Base-by-base conservation (phyloP, 1,140 invertebrate genomes). In the Atta texana region DNA sequence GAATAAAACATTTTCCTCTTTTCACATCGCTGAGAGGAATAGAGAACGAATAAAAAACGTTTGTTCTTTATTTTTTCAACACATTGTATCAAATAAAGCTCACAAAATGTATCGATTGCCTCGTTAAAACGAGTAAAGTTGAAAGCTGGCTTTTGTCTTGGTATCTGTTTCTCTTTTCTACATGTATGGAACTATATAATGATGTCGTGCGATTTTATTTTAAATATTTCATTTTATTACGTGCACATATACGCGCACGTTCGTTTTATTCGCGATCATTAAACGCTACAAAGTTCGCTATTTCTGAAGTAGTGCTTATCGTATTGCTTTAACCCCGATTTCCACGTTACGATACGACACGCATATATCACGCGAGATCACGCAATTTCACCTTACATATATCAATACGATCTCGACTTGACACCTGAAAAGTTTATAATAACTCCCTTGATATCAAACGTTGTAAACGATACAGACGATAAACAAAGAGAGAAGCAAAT, bases 291-390 rank as follows among this genome's bases (percentile, higher is more conserved):
- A 57, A 72, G 66, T 71, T 14, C 44, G 21, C 21, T 81, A 72
- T 72, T 81, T 81, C 21, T 57, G 51, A 71, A 39, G 51, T 16
- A n/a, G 34, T 55, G 66, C 78, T 81, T 69, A 81, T 69, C 64
- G 49, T 71, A 81, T 24, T 34, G 31, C 34, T 81, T 72, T 71
- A 81, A 81, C 78, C 78, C 0, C 66, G 51, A 81, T 81, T 81
- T 57, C 51, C 66, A 57, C 21, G 34, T 24, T 72, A n/a, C 10
- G 64, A 81, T 81, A 72, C 31, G 64, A 81, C 49, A 81, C 66
- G 66, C 78, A 81, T 34, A 57, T 44, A 71, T 81, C 51, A 72
- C 28, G 49, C 49, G 49, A 69, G 16, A 71, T 49, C 66, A 44
- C 21, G 78, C 78, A 59, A 81, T 57, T 81, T 81, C 31, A 57